These are phyloP conservation scores for Morelia viridis DNA, from an alignment of 2,797 vertebrate species.

Conservation along the genomic window DNA sequence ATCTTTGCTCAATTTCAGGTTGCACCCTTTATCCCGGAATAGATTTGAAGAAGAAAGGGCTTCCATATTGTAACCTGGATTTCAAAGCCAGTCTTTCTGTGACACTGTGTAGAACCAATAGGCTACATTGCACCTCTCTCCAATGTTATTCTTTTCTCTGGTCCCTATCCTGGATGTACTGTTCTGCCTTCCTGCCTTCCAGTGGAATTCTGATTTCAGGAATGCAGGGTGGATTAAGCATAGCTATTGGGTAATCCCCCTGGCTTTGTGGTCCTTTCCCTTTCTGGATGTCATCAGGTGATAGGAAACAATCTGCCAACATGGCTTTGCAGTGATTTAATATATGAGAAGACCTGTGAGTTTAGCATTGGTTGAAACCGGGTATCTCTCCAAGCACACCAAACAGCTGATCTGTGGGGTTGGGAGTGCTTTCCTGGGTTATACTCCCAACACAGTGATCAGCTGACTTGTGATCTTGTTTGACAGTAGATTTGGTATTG, in stretches of 20 bases:
- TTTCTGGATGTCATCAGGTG: not conserved
- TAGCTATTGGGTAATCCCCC: not conserved
- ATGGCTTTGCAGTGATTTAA: not conserved
- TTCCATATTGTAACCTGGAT: not conserved
- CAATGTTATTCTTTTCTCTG: not conserved
- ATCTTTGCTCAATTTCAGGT: not conserved
- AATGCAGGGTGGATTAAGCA: not conserved
- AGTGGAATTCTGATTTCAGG: not conserved
- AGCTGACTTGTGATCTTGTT: not conserved
- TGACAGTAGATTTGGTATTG: not conserved
- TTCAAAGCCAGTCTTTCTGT: not conserved
- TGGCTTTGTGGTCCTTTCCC: not conserved
- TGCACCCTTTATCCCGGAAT: not conserved
- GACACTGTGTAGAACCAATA: no score
- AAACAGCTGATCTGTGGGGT: not conserved
- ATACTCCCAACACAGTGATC: not conserved
- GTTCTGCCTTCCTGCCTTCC: not conserved
- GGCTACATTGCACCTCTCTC: not conserved
- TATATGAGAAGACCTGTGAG: not conserved
- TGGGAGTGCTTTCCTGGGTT: not conserved
- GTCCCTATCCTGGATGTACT: not conserved
- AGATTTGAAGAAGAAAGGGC: not conserved
- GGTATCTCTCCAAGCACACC: not conserved
- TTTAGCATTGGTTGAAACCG: not conserved
- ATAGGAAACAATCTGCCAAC: not conserved